Evolutionary conservation across 2,888 invertebrate species (phyloP).

Genomic region (Colletes collaris): DNA sequence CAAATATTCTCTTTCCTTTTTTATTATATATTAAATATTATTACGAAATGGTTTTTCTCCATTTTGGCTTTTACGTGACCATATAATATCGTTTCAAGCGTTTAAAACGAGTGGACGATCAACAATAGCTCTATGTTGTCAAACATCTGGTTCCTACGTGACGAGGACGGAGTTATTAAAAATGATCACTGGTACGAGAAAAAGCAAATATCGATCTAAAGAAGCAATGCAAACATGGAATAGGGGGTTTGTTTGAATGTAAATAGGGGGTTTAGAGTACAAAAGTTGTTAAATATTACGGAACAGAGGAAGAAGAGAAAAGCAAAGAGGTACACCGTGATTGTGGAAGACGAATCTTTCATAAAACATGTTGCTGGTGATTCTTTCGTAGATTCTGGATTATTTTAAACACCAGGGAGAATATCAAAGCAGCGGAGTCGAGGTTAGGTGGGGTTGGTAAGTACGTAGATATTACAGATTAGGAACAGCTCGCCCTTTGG

Average conservation of each 20-base stretch:
- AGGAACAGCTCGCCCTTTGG: conserved; percentile 36
- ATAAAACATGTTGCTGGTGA: conserved; percentile 71
- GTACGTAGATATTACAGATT: conserved; percentile 69
- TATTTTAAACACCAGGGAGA: conserved; percentile 54
- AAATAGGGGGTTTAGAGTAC: not conserved
- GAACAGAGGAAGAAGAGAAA: not conserved
- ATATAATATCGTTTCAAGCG: not conserved
- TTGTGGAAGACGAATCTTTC: conserved; percentile 78
- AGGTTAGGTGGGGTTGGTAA: conserved; percentile 49
- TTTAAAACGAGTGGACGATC: not conserved
- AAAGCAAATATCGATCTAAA: not conserved
- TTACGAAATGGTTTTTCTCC: too few species aligned
- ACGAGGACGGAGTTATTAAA: conserved; percentile 7
- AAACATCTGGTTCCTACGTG: not conserved
- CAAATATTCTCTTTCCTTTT: too few species aligned
- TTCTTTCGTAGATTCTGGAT: conserved; percentile 62
- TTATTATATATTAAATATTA: too few species aligned
- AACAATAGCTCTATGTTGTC: not conserved
- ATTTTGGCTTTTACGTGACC: not conserved
- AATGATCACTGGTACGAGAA: conserved; percentile 1
- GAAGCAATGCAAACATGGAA: not conserved
- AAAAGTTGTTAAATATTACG: conserved; percentile 8
- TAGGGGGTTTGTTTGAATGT: not conserved
- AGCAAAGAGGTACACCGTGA: conserved; percentile 64
- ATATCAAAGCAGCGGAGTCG: conserved; percentile 63